A percentile compares a stretch with the other conserved stretches of the same genome.
phyloP scores from a whole-genome alignment of 1,140 invertebrate genomes.

The Lamellibrachia luymesi region DNA sequence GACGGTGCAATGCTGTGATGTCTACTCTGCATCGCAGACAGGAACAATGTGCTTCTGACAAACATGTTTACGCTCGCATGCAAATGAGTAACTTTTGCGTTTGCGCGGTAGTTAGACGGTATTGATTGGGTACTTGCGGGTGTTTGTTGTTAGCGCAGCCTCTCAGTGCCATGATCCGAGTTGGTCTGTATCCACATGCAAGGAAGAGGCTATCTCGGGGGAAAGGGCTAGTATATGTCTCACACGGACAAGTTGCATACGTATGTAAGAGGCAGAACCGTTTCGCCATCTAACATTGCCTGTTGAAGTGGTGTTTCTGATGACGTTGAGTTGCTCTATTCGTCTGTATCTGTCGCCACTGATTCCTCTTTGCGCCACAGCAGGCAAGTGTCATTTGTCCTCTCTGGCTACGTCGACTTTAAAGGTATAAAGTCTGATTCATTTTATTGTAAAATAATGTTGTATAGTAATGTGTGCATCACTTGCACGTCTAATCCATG shows the following conservation, averaged over 20 bases:
- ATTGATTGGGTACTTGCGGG: background rate
- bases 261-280: background rate
- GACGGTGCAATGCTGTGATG: background rate
- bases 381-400: background rate
- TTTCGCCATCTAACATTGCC: background rate
- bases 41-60: background rate
- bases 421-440: too few species aligned
- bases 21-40: background rate
- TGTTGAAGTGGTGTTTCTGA: background rate
- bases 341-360: background rate
- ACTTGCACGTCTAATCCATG: background rate
- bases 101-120: background rate
- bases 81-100: background rate
- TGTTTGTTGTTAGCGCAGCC: background rate
- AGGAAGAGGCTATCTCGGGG: background rate
- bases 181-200: background rate
- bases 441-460: too few species aligned
- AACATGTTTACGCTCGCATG: background rate
- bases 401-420: background rate
- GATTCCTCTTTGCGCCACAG: background rate
- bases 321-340: background rate
- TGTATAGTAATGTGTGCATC: too few species aligned
- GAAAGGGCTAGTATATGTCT: background rate
- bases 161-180: background rate
- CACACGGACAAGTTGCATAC: background rate